Evolutionary conservation across 2,113 vertebrate genomes (phyloP).

Genomic region (Micromys minutus): DNA sequence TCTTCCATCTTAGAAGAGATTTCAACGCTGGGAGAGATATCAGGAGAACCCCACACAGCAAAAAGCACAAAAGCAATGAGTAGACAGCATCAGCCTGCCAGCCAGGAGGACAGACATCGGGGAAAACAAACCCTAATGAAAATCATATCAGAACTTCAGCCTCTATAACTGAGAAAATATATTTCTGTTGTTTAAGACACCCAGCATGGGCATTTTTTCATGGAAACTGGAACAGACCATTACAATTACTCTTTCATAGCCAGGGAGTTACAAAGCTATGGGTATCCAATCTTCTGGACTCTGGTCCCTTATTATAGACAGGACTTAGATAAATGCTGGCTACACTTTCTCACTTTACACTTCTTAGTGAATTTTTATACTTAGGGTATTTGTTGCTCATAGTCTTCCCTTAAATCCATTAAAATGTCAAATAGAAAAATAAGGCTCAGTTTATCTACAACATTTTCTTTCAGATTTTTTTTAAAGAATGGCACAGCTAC

Average conservation of each 20-base stretch:
- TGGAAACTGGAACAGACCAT: background rate
- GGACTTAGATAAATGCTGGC: background rate
- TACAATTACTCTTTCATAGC: background rate
- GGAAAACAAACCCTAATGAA: background rate
- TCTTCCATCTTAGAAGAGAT: background rate
- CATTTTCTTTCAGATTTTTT: background rate
- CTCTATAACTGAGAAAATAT: background rate
- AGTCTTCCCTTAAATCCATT: background rate
- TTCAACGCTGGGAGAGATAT: background rate
- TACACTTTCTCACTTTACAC: background rate
- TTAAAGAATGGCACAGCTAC: background rate
- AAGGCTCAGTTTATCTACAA: background rate
- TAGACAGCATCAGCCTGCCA: background rate
- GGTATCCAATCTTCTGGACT: background rate
- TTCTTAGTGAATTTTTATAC: background rate
- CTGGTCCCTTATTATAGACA: background rate
- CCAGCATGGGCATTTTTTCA: background rate
- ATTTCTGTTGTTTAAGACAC: background rate
- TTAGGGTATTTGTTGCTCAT: background rate
- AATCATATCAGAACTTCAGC: background rate
- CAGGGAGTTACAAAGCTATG: background rate
- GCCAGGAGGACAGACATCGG: background rate
- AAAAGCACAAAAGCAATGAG: background rate
- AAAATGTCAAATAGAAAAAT: slow-evolving; percentile 12
- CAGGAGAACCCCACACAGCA: background rate